Evolutionary conservation across 2,113 vertebrate species (phyloP).

Genomic region (Microcebus tavaratra): DNA sequence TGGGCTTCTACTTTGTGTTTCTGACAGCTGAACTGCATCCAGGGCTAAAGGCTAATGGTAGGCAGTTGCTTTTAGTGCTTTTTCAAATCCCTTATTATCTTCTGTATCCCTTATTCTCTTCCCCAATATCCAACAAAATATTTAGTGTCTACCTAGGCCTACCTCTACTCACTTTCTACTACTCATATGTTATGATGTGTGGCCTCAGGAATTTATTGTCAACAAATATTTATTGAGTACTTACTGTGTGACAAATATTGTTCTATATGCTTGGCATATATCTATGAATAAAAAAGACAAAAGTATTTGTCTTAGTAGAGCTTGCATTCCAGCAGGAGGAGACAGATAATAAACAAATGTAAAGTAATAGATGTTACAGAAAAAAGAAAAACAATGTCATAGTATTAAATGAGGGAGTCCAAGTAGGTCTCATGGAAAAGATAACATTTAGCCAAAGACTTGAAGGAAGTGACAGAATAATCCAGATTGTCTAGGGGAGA

Average conservation of each 20-base stretch:
- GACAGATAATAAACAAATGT: neutral
- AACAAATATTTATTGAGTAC: neutral
- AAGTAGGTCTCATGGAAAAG: neutral
- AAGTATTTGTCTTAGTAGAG: neutral
- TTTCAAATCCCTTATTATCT: neutral
- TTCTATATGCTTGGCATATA: neutral
- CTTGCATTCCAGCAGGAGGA: neutral
- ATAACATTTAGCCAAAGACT: neutral
- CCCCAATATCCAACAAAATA: neutral
- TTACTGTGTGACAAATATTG: neutral
- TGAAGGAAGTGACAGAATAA: neutral
- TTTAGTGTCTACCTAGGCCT: neutral
- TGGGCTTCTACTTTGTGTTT: neutral
- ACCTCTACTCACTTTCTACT: neutral
- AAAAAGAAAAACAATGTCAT: neutral
- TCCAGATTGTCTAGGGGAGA: neutral
- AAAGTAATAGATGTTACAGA: neutral
- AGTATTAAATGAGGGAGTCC: neutral
- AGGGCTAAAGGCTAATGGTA: neutral
- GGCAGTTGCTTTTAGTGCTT: neutral
- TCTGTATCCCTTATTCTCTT: neutral
- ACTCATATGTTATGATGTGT: neutral
- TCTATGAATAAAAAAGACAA: neutral
- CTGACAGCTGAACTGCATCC: neutral
- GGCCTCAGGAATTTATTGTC: constrained; percentile 12